Percentiles rank a stretch among this genome's conserved stretches.
These are phyloP conservation scores for Epinephelus coioides DNA, from an alignment of 2,797 vertebrate genomes.

Conservation along the genomic window DNA sequence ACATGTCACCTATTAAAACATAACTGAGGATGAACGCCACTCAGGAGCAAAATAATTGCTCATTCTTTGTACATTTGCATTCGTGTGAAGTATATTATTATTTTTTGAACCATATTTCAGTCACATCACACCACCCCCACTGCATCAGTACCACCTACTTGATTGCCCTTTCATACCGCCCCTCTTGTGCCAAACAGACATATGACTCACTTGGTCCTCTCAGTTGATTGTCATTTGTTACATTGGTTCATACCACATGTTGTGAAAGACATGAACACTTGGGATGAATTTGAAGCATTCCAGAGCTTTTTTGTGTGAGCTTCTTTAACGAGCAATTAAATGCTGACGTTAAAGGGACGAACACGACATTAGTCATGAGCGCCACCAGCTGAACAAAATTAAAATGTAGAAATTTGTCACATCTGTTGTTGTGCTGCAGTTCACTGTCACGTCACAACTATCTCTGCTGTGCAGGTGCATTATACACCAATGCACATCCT, in stretches of 20 bases:
- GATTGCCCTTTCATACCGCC: not conserved
- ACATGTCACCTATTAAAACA: not conserved
- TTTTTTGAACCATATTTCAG: not conserved
- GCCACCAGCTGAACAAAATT: not conserved
- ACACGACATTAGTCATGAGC: not conserved
- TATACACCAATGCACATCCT: not conserved
- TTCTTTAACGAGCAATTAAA: not conserved
- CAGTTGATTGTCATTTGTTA: not conserved
- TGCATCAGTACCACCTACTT: constrained; percentile 2
- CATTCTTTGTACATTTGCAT: not conserved
- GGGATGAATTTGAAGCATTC: constrained; percentile 3
- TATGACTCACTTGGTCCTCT: constrained; percentile 5
- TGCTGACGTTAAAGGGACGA: not conserved
- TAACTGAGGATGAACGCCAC: not conserved
- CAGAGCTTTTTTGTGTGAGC: not conserved
- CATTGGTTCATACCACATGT: not conserved
- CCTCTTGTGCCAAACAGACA: not conserved
- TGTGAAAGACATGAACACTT: not conserved
- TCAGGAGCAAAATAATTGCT: not conserved
- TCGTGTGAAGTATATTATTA: not conserved
- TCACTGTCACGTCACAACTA: not conserved
- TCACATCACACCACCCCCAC: constrained; percentile 11
- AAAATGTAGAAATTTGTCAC: not conserved
- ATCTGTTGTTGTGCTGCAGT: not conserved
- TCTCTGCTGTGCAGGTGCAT: not conserved